Percentiles rank a stretch among this genome's conserved stretches.
These are phyloP conservation scores for Cyclura pinguis DNA, from an alignment of 2,797 vertebrate species.

Conservation along the genomic window DNA sequence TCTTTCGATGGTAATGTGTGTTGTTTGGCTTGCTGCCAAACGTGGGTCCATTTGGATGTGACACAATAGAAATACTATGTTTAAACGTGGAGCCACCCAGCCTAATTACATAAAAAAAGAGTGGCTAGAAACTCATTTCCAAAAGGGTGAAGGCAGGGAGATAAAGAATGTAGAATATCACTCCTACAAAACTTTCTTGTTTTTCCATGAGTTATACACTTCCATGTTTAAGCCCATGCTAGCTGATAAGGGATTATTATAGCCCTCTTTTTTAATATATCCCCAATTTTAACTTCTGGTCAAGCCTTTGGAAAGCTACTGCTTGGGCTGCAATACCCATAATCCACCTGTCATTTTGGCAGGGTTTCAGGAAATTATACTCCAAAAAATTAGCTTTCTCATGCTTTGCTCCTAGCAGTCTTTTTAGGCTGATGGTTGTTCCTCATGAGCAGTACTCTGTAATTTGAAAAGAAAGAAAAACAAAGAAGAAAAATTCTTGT, in stretches of 20 bases:
- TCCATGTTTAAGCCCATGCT: background rate
- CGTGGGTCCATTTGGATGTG: background rate
- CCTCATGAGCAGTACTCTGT: background rate
- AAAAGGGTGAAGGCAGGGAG: too few species aligned
- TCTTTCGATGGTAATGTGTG: background rate
- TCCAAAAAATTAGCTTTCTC: too few species aligned
- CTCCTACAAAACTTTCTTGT: background rate
- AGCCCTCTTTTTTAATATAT: background rate
- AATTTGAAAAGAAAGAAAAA: too few species aligned
- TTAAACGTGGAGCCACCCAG: background rate
- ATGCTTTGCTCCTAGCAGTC: too few species aligned
- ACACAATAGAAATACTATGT: background rate
- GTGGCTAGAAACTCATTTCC: too few species aligned
- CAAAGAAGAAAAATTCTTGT: background rate
- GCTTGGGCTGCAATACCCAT: too few species aligned
- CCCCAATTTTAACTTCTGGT: too few species aligned
- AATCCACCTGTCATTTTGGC: too few species aligned
- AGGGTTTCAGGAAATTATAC: too few species aligned
- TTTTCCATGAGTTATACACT: background rate
- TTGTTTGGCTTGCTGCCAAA: background rate
- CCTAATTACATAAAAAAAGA: background rate
- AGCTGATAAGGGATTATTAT: background rate
- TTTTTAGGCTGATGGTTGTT: background rate
- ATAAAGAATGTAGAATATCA: background rate
- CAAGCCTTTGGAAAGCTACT: too few species aligned